Percentiles rank a stretch among this genome's conserved stretches.
Conservation (phyloP, 1,140 invertebrate species). For the Samia ricini region DNA sequence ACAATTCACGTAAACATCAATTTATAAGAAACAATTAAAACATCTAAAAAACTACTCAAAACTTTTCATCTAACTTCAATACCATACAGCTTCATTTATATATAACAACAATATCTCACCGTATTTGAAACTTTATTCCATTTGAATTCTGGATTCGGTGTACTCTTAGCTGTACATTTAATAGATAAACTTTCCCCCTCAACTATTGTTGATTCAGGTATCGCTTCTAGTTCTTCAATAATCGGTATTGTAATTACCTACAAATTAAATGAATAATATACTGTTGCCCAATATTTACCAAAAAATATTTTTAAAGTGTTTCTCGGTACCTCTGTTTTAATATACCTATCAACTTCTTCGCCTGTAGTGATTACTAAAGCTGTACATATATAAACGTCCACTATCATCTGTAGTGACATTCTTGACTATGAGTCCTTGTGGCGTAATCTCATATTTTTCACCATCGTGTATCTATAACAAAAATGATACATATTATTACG, state of each 20-base stretch:
- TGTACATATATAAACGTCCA: conserved; percentile 52
- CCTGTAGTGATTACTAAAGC: conserved; percentile 39
- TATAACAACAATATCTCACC: conserved; percentile 18
- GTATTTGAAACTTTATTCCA: conserved; percentile 42
- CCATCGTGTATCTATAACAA: conserved; percentile 41
- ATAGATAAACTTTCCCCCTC: conserved; percentile 34
- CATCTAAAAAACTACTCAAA: no score
- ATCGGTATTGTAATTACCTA: conserved; percentile 47
- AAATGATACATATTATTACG: neutral
- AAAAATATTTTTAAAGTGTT: neutral
- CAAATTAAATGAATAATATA: conserved; percentile 13
- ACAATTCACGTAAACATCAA: no score
- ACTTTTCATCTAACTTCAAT: no score
- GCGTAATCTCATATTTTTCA: conserved; percentile 45
- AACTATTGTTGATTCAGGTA: conserved; percentile 29
- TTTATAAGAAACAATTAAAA: no score
- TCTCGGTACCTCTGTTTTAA: conserved; percentile 43
- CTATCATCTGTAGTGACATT: conserved; percentile 47
- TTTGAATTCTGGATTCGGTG: conserved; percentile 42
- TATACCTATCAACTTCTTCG: conserved; percentile 45
- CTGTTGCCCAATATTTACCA: neutral
- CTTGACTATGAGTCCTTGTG: conserved; percentile 44
- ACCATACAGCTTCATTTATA: no score
- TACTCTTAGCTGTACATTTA: conserved; percentile 46
- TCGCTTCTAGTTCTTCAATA: conserved; percentile 36